These are phyloP conservation scores for Sardina pilchardus DNA, from an alignment of 2,113 vertebrate genomes.

Conservation along the genomic window DNA sequence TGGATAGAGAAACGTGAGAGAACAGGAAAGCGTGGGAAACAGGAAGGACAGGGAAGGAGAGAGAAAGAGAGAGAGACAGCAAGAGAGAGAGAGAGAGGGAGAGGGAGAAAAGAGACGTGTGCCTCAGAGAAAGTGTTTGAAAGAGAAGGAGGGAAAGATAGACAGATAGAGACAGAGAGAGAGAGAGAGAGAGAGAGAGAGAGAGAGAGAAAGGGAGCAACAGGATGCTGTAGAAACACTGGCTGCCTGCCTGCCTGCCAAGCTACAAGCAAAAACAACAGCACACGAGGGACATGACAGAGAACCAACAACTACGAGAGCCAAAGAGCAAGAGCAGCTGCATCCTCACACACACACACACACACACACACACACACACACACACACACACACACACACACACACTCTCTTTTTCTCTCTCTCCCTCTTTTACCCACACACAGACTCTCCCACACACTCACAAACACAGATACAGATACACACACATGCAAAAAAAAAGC, in stretches of 20 bases:
- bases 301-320: background rate
- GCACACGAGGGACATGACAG: background rate
- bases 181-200: background rate
- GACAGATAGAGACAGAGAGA: background rate
- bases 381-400: background rate
- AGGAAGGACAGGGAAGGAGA: background rate
- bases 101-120: background rate
- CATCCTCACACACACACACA: conserved; percentile 24
- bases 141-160: background rate
- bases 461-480: background rate
- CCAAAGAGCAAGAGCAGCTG: background rate
- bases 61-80: background rate
- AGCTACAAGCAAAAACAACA: background rate
- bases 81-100: background rate
- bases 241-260: background rate
- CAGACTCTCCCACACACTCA: background rate
- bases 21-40: background rate
- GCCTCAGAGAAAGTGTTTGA: background rate
- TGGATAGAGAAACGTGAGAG: background rate
- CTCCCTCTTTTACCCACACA: background rate
- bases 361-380: conserved; percentile 12
- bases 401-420: background rate
- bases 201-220: background rate
- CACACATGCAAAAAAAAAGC: background rate
- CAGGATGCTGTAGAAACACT: background rate